Base-by-base conservation (phyloP, 2,113 vertebrate species). In the Dasypus novemcinctus region DNA sequence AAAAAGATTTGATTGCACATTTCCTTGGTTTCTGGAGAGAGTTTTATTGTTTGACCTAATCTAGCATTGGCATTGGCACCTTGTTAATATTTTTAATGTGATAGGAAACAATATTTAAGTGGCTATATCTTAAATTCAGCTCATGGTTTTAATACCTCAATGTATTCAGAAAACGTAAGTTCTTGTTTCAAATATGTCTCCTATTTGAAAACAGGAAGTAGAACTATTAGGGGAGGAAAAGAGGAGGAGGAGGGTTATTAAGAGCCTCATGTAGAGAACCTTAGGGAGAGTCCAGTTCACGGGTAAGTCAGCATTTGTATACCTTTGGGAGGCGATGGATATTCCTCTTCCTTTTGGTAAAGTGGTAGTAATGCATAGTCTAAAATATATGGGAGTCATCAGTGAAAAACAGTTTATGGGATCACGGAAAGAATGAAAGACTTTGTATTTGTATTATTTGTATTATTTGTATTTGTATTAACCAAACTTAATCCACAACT, bases 151-250 rank as follows among this genome's bases (percentile, higher is more conserved):
- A 92, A 46, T 96, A 38, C 33, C 54, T 64, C 5, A 38, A 0
- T 91, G 41, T n/a, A 21, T 68, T 75, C 74, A 52, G 41, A 49
- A 17, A 82, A 57, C 18, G 7, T 87, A 54, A 90, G 38, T 75
- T 12, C 41, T 80, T 63, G 41, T 92, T 95, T 75, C 87, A 64
- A 68, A 41, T 82, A 76, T 78, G 87, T 8, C 78, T 6, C 25
- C 59, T 72, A 29, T 68, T 95, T 96, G 89, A 94, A 95, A 97
- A 95, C 87, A 90, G 96, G 96, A 98, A 96, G 82, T 95, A 83
- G 68, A 90, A 54, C 63, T 85, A 80, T n/a, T 76, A 72, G 76
- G 43, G 69, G 72, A 96, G 92, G 94, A 97, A 97, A 96, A 93
- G 78, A 93, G 66, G 91, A 96, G 74, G 86, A 87, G 85, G 54